Evolutionary conservation across 2,888 invertebrate genomes (phyloP).

Genomic region (Philopedon plagiatum): DNA sequence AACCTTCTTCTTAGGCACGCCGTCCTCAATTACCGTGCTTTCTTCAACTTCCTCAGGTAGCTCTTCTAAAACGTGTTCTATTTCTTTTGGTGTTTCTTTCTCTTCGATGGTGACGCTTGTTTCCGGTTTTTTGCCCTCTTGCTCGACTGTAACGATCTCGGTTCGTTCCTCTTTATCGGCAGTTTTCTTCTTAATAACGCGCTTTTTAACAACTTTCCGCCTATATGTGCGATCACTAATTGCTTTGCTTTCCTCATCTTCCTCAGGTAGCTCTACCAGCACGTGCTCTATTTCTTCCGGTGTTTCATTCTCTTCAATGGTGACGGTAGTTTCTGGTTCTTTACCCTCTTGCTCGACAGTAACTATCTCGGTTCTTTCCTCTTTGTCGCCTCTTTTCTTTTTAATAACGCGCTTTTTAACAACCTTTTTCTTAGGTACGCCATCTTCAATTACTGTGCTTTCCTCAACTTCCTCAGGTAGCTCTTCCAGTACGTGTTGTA

Average conservation of each 20-base stretch:
- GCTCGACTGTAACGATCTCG: constrained; percentile 57
- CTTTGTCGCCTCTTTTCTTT: constrained; percentile 59
- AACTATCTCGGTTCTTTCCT: constrained; percentile 60
- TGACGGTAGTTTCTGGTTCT: constrained; percentile 69
- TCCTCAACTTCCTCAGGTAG: constrained; percentile 59
- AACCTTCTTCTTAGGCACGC: constrained; percentile 57
- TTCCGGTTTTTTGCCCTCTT: constrained; percentile 48
- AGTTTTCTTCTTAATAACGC: constrained; percentile 68
- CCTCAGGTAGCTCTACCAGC: constrained; percentile 59
- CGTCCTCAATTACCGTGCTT: constrained; percentile 53
- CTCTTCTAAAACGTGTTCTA: constrained; percentile 56
- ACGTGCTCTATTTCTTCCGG: constrained; percentile 45
- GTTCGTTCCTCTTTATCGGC: constrained; percentile 63
- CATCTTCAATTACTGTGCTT: constrained; percentile 52
- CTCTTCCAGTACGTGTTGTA: constrained; percentile 57
- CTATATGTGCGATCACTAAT: too few species aligned
- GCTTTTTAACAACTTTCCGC: constrained; percentile 68
- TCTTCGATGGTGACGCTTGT: constrained; percentile 47
- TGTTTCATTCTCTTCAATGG: constrained; percentile 61
- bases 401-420: constrained; percentile 62
- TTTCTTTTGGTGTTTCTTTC: constrained; percentile 49
- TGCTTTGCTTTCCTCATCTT: constrained; percentile 59
- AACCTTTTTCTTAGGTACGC: constrained; percentile 56
- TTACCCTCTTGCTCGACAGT: constrained; percentile 64
- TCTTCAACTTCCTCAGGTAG: constrained; percentile 59